phyloP scores from a whole-genome alignment of 2,888 invertebrate species.

The Pseudoips prasinana region DNA sequence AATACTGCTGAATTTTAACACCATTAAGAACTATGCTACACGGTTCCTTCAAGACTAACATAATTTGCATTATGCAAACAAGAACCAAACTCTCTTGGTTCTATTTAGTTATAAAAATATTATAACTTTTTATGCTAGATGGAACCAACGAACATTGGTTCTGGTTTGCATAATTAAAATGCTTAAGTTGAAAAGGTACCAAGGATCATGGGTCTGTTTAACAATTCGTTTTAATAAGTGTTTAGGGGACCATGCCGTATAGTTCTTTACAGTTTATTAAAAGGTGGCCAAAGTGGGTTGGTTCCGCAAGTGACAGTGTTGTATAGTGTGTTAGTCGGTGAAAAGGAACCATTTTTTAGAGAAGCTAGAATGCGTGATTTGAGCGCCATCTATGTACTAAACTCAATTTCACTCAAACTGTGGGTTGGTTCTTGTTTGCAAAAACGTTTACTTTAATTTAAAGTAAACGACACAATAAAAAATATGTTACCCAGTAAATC shows the following conservation, averaged over 20 bases:
- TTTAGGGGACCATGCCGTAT: conserved; percentile 8
- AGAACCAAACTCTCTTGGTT: conserved; percentile 5
- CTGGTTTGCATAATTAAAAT: conserved; percentile 10
- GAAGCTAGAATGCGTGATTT: conserved; percentile 8
- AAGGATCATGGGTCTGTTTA: conserved; percentile 7
- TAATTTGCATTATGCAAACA: conserved; percentile 9
- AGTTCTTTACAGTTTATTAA: conserved; percentile 10
- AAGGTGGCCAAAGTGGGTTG: conserved; percentile 10
- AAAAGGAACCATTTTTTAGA: conserved; percentile 7
- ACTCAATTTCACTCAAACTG: conserved; percentile 6
- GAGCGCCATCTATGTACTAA: conserved; percentile 5
- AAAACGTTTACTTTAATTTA: too few relatives aligned
- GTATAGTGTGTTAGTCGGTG: conserved; percentile 3
- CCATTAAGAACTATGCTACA: conserved; percentile 8
- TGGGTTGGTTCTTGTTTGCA: too few relatives aligned
- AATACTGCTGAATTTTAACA: too few relatives aligned
- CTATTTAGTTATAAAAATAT: conserved; percentile 9
- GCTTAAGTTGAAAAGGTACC: too few relatives aligned
- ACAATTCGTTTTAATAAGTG: conserved; percentile 9
- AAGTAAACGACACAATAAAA: too few relatives aligned
- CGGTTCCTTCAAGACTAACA: conserved; percentile 6
- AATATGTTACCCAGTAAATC: too few relatives aligned
- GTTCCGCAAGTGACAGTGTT: conserved; percentile 9
- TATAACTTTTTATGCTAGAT: too few relatives aligned
- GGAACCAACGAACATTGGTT: conserved; percentile 11